Evolutionary conservation across 2,888 invertebrate genomes (phyloP).

Genomic region (Eucera pruinosa): DNA sequence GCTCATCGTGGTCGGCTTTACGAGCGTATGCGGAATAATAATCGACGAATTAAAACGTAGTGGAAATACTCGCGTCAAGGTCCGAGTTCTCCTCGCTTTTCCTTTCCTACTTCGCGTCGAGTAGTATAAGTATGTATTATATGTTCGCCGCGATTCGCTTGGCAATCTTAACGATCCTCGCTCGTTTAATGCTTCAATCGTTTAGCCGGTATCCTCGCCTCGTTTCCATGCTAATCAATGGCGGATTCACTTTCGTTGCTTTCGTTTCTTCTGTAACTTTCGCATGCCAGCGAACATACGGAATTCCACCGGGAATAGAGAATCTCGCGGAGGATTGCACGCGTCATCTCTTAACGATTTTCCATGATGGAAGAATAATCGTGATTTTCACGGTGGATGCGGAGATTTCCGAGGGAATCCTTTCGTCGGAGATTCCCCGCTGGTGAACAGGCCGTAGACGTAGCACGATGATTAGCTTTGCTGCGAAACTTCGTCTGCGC

Average conservation of each 20-base stretch:
- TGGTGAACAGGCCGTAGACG: no score
- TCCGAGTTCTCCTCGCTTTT: not conserved
- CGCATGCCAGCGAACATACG: no score
- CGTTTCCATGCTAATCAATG: not conserved
- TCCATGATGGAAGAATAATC: no score
- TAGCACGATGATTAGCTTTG: no score
- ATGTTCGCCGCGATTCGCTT: constrained; percentile 15
- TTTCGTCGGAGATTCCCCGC: no score
- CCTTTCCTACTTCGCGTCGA: not conserved
- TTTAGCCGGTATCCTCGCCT: not conserved
- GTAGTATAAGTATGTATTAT: no score
- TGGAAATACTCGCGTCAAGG: constrained; percentile 32
- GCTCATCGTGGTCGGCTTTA: constrained; percentile 71
- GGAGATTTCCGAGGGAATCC: no score
- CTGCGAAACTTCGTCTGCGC: no score
- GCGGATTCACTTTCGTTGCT: not conserved
- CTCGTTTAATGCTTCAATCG: not conserved
- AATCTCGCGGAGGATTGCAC: no score
- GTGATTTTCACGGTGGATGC: no score
- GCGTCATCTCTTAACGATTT: no score
- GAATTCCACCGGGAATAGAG: no score
- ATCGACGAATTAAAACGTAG: constrained; percentile 60
- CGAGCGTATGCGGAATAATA: constrained; percentile 67
- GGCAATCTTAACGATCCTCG: constrained; percentile 11
- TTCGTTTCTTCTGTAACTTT: not conserved